phyloP scores from a whole-genome alignment of 2,113 vertebrate species.

The Anser brachyrhynchus region DNA sequence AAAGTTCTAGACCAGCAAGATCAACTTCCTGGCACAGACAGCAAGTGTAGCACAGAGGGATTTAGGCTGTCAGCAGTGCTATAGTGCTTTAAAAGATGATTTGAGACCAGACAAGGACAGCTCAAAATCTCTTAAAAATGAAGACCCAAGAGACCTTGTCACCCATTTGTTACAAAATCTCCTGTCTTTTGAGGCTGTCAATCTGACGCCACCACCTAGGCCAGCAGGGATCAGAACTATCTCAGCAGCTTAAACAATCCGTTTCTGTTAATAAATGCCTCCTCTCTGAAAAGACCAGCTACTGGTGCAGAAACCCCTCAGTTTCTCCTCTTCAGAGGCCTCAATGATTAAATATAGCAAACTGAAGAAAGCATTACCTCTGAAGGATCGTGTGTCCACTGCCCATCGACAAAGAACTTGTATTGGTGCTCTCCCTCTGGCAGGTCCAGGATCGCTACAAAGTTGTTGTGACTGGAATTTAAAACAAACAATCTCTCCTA shows the following conservation, averaged over 20 bases:
- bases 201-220: background rate
- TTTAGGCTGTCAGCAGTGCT: background rate
- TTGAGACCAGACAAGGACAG: background rate
- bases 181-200: background rate
- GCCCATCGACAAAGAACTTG: slow-evolving; percentile 95
- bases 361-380: slow-evolving; percentile 78
- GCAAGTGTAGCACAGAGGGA: background rate
- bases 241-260: background rate
- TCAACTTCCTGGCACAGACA: background rate
- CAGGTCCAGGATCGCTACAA: slow-evolving; percentile 93
- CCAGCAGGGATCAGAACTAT: background rate
- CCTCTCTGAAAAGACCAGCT: background rate
- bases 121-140: background rate
- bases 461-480: slow-evolving; percentile 90
- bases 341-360: background rate
- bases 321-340: background rate
- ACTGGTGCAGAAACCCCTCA: background rate
- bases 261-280: background rate
- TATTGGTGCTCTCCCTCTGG: slow-evolving; percentile 99
- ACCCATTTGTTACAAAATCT: background rate
- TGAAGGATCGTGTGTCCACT: slow-evolving; percentile 93
- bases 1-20: background rate
- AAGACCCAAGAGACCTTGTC: background rate
- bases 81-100: background rate
- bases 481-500: slow-evolving; percentile 11